Base-by-base conservation (phyloP, 1,140 invertebrate genomes). In the Chelonus insularis region DNA sequence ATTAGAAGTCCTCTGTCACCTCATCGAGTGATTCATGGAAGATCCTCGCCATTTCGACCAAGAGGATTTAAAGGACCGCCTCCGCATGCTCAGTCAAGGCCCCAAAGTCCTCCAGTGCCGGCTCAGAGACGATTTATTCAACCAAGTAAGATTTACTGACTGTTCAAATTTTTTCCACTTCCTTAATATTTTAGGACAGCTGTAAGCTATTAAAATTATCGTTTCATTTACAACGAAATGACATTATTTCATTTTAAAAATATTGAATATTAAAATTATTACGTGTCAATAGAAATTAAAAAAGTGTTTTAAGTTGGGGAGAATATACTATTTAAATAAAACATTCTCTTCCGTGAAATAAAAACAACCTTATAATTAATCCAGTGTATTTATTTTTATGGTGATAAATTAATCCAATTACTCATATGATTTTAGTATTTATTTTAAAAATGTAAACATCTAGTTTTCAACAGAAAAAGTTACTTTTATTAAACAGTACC, bases 1-100 rank as follows among this genome's bases (percentile, higher is more conserved):
- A 14, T 73, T 25, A 65, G 78, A 37, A 81, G 79, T 64, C 80
- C 82, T 3, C 65, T 73, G 12, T 71, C 71, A 16, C 72, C 72
- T 18, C 65, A 64, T 8, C 41, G 54, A 5, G 11, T 70, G 5
- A 61, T 69, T 1, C 72, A 78, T 1, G 85, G 85, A 1, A 74
- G 84, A 20, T 74, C 84, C 5, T 85, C 84, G 43, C 85, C 85
- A 0, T 86, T 86, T 52, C 74, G 82, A 20, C 85, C 85, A 50
- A 74, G 82, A 11, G 85, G 85, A 4, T 86, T 86, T 72, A 85
- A 84, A 57, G 83, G 81, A 52, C 82, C 82, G 25, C 76, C 77
- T 2, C 77, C 78, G 12, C 69, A 71, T 60, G 72, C 77, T 11
- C 72, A 69, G 32, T 78, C 77, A 18, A 72, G 74, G 61, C 70